phyloP scores from a whole-genome alignment of 2,113 vertebrate species.

The Microcebus griseorufus region DNA sequence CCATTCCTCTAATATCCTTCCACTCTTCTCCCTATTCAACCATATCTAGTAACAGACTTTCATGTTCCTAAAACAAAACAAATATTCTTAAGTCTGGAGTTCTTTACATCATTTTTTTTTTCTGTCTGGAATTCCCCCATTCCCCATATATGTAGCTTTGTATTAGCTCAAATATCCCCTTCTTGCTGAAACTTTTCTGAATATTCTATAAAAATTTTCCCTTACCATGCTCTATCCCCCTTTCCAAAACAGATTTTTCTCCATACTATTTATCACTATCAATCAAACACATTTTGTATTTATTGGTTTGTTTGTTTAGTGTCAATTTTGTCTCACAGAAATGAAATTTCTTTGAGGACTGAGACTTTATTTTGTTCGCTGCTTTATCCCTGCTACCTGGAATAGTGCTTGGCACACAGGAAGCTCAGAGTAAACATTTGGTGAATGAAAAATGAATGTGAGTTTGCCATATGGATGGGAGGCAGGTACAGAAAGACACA shows the following conservation, averaged over 20 bases:
- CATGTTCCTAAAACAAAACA: background rate
- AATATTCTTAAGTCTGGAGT: background rate
- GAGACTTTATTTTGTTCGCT: background rate
- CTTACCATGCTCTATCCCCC: background rate
- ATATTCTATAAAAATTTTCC: background rate
- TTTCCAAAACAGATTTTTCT: background rate
- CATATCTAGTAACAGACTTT: background rate
- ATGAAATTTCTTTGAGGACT: background rate
- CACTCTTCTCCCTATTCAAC: fast-evolving
- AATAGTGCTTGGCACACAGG: background rate
- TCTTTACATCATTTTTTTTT: background rate
- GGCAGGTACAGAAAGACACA: background rate
- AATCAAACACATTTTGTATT: background rate
- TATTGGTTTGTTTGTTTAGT: background rate
- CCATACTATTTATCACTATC: background rate
- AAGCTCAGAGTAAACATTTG: background rate
- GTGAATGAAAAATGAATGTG: background rate
- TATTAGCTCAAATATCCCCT: background rate
- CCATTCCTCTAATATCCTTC: background rate
- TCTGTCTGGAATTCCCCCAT: background rate
- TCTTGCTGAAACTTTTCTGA: background rate
- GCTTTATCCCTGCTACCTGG: background rate
- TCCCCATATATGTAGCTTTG: background rate
- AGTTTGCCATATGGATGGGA: background rate
- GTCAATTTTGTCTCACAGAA: background rate